Conservation (phyloP, 2,888 invertebrate genomes). For the Nomada ruficornis region DNA sequence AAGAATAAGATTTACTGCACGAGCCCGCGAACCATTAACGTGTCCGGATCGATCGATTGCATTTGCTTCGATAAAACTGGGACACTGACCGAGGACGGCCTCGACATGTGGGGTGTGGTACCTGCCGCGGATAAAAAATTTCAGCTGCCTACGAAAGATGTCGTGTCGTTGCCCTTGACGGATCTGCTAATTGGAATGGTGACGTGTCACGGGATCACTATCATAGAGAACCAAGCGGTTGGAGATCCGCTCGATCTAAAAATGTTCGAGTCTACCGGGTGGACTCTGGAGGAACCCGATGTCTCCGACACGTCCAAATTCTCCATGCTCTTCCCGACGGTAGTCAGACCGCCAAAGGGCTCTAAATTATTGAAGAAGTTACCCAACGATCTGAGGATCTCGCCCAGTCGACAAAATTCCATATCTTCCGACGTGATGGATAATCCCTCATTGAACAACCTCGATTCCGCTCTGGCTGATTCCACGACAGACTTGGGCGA, state of each 20-base stretch:
- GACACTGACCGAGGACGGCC: conserved; percentile 97
- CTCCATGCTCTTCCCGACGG: conserved; percentile 94
- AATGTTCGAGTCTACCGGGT: conserved; percentile 98
- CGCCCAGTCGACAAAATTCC: conserved; percentile 75
- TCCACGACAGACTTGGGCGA: conserved; percentile 76
- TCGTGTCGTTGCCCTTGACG: conserved; percentile 85
- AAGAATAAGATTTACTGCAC: conserved; percentile 94
- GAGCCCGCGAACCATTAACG: conserved; percentile 96
- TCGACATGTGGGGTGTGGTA: conserved; percentile 97
- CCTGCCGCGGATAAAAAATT: conserved; percentile 86
- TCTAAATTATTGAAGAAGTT: conserved; percentile 69
- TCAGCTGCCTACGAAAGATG: conserved; percentile 85
- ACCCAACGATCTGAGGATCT: conserved; percentile 58
- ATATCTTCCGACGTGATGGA: conserved; percentile 77
- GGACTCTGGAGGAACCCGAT: conserved; percentile 95
- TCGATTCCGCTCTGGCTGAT: conserved; percentile 68
- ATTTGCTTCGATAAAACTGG: conserved; percentile 98
- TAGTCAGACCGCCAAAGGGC: conserved; percentile 88
- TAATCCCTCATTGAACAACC: conserved; percentile 76
- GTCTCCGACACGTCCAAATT: conserved; percentile 93
- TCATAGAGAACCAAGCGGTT: conserved; percentile 93
- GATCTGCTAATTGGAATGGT: conserved; percentile 92
- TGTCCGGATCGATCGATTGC: conserved; percentile 95
- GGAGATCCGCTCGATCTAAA: conserved; percentile 98
- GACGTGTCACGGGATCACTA: conserved; percentile 96